Percentiles rank a stretch among this genome's conserved stretches.
These are phyloP conservation scores for Gortyna flavago DNA, from an alignment of 2,888 invertebrate species.

Conservation along the genomic window DNA sequence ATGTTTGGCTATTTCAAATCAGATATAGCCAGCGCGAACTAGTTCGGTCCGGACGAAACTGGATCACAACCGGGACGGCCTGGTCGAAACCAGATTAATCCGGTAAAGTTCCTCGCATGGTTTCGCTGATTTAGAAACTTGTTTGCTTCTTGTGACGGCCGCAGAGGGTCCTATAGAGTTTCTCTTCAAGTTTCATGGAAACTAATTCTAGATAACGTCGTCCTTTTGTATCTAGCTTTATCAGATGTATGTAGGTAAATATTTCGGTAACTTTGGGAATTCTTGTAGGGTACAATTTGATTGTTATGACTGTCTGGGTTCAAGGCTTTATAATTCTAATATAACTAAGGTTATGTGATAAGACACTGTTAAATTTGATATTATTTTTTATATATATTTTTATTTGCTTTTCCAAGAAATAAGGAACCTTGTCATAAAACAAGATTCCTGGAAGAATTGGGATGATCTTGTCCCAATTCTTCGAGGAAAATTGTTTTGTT, in stretches of 20 bases:
- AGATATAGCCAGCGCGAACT: constrained; percentile 75
- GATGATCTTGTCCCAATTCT: background rate
- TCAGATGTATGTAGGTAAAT: constrained; percentile 66
- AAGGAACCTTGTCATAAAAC: constrained; percentile 5
- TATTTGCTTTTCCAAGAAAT: constrained; percentile 27
- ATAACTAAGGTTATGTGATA: constrained; percentile 32
- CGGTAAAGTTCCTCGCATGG: constrained; percentile 86
- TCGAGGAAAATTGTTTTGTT: background rate
- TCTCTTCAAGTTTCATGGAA: constrained; percentile 73
- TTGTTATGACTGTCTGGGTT: constrained; percentile 56
- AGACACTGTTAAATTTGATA: constrained; percentile 10
- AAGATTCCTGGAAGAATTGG: constrained; percentile 9
- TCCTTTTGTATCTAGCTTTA: constrained; percentile 68
- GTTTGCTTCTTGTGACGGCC: constrained; percentile 84
- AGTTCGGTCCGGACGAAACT: constrained; percentile 69
- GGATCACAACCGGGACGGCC: constrained; percentile 78
- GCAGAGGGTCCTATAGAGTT: constrained; percentile 70
- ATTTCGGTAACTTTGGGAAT: constrained; percentile 64
- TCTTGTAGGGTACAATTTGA: constrained; percentile 59
- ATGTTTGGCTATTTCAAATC: constrained; percentile 84
- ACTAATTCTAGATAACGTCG: constrained; percentile 77
- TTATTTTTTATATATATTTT: too few species aligned
- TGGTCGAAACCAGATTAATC: constrained; percentile 85
- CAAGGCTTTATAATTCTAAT: constrained; percentile 27
- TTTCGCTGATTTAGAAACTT: constrained; percentile 88